These are phyloP conservation scores for Drosophila subsilvestris DNA, from an alignment of 2,888 invertebrate genomes.

Conservation along the genomic window DNA sequence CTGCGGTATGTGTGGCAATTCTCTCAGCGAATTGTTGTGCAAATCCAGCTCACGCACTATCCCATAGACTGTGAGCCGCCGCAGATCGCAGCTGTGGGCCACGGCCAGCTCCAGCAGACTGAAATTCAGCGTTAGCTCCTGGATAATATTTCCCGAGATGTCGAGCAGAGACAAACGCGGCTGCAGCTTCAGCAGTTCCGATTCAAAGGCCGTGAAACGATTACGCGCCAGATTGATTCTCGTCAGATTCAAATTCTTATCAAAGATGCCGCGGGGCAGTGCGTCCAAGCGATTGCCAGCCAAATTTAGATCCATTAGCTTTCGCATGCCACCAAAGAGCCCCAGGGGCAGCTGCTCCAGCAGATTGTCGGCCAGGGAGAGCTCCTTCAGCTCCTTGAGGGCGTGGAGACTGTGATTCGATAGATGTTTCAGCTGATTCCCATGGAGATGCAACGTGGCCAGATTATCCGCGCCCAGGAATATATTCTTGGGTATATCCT, in stretches of 20 bases:
- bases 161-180: slow-evolving; percentile 72
- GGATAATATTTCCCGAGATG: slow-evolving; percentile 80
- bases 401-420: slow-evolving; percentile 81
- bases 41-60: slow-evolving; percentile 76
- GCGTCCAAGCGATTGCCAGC: slow-evolving; percentile 75
- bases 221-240: slow-evolving; percentile 77
- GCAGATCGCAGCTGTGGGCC: slow-evolving; percentile 80
- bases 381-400: slow-evolving; percentile 79
- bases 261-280: slow-evolving; percentile 78
- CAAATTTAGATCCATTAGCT: slow-evolving; percentile 76
- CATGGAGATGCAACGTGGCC: slow-evolving; percentile 73
- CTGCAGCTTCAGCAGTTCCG: slow-evolving; percentile 78
- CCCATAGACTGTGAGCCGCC: slow-evolving; percentile 78
- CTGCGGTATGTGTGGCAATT: slow-evolving; percentile 80
- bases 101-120: slow-evolving; percentile 67
- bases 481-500: slow-evolving; percentile 82
- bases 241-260: slow-evolving; percentile 77
- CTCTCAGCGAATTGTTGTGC: slow-evolving; percentile 81
- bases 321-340: slow-evolving; percentile 74
- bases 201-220: slow-evolving; percentile 77
- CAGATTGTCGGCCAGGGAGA: slow-evolving; percentile 78
- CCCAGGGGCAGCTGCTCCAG: slow-evolving; percentile 70
- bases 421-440: slow-evolving; percentile 73
- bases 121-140: slow-evolving; percentile 80
- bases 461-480: slow-evolving; percentile 82